A percentile compares a stretch with the other conserved stretches of the same genome.
Evolutionary conservation across 2,797 vertebrate genomes (phyloP).

Genomic region (Tolypeutes matacus): DNA sequence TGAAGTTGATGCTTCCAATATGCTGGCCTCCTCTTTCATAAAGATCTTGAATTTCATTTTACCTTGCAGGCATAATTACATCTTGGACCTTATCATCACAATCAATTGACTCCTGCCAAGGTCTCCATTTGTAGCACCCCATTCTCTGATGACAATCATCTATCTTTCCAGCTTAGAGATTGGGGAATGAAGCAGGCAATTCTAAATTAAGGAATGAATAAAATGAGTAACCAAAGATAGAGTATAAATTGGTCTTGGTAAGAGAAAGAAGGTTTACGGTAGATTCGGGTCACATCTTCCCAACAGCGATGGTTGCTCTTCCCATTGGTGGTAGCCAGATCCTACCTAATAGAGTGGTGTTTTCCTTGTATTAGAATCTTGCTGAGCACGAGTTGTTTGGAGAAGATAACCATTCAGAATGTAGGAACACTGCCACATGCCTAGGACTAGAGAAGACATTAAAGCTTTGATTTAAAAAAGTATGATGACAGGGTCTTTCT

Average conservation of each 20-base stretch:
- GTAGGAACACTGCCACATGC: neutral
- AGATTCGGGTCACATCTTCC: neutral
- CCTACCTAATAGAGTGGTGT: neutral
- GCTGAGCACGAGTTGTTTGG: neutral
- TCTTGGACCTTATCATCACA: neutral
- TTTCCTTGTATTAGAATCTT: conserved; percentile 26
- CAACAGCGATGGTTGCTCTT: neutral
- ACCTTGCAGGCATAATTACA: neutral
- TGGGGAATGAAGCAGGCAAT: neutral
- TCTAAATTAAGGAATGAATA: neutral
- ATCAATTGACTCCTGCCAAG: neutral
- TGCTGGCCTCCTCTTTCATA: neutral
- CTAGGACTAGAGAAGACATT: neutral
- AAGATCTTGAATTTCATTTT: neutral
- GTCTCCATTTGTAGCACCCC: neutral
- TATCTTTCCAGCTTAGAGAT: neutral
- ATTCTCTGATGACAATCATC: neutral
- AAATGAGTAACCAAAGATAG: neutral
- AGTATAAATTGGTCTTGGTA: neutral
- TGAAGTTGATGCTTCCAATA: neutral
- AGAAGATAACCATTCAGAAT: conserved; percentile 33
- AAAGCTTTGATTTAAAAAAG: conserved; percentile 57
- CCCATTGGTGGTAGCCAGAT: neutral
- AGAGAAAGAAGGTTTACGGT: neutral
- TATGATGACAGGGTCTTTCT: conserved; percentile 4